Evolutionary conservation across 2,888 invertebrate species (phyloP), one percentile per base, ranked within the genome.

Genomic region (Ormyrus rosae): DNA sequence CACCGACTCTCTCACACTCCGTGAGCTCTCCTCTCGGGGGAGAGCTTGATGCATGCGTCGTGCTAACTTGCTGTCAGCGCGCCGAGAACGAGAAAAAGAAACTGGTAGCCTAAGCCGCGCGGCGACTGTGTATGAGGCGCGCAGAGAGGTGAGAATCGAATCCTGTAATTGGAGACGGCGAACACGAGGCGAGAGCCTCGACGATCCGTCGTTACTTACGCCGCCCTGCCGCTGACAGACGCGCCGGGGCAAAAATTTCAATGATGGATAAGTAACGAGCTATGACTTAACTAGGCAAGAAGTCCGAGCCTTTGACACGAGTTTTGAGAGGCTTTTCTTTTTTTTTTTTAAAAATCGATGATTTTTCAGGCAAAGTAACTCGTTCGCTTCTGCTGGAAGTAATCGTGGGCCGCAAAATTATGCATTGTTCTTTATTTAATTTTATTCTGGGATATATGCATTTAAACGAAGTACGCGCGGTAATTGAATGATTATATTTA

Each of bases 121-220:
- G 34, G 34, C 58, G 60, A 51, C 64, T 77, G 70, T 77, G 64
- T 65, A 46, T 70, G 51, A 34, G 34, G 4, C 10, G 13, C 53
- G 64, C 7, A 11, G 5, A 13, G 19, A 6, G 64, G 56, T 13
- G 63, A 56, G 81, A 78, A 78, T 81, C 70, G 81, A 81, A 78
- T 81, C 75, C 75, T 78, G 81, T 81, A 81, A 81, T 81, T 78
- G 78, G 78, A 82, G 81, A 82, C 56, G 73, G 65, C 46, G 74
- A 81, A 75, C 68, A 73, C 68, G 77, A 78, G 72, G 50, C 65
- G 71, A 56, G 78, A 68, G 55, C 70, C 60, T 34, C 61, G 3
- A 46, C 50, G 77, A 77, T 68, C 68, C 72, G 76, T 71, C 73
- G 64, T 81, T 72, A 76, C 64, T 77, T 64, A 73, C 61, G n/a